A percentile compares a stretch with the other conserved stretches of the same genome.
phyloP scores from a whole-genome alignment of 30 jellyfish, hydroid and myxozoan species.

The Aurelia sp. region DNA sequence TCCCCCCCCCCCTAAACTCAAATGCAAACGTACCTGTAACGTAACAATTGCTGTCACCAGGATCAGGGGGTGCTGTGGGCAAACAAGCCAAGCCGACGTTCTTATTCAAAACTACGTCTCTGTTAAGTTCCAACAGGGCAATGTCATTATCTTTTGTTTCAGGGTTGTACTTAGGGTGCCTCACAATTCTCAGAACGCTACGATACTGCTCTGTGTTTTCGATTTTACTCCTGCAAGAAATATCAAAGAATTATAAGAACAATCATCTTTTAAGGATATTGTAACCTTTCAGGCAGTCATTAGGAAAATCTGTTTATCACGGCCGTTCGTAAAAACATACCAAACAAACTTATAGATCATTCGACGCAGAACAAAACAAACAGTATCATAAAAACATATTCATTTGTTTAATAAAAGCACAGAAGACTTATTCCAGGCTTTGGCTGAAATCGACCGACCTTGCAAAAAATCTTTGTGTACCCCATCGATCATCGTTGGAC shows the following conservation, averaged over 20 bases:
- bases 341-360: too few relatives aligned
- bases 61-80: conserved; percentile 42
- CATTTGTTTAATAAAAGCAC: too few relatives aligned
- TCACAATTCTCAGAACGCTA: conserved; percentile 34
- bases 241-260: conserved; percentile 34
- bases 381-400: too few relatives aligned
- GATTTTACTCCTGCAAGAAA: conserved; percentile 26
- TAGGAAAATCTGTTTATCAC: too few relatives aligned
- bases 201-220: conserved; percentile 47
- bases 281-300: too few relatives aligned
- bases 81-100: conserved; percentile 71
- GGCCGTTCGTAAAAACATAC: too few relatives aligned
- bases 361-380: too few relatives aligned
- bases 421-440: too few relatives aligned
- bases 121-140: conserved; percentile 58
- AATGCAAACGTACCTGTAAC: conserved; percentile 56
- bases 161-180: conserved; percentile 65
- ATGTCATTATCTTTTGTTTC: conserved; percentile 49
- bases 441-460: too few relatives aligned
- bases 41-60: conserved; percentile 28
- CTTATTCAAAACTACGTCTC: conserved; percentile 34
- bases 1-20: too few relatives aligned
- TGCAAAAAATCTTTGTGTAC: too few relatives aligned
- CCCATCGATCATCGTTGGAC: too few relatives aligned
- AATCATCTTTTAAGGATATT: neutral